Conservation (phyloP, 2,113 vertebrate genomes). For the Erpornis zantholeuca region DNA sequence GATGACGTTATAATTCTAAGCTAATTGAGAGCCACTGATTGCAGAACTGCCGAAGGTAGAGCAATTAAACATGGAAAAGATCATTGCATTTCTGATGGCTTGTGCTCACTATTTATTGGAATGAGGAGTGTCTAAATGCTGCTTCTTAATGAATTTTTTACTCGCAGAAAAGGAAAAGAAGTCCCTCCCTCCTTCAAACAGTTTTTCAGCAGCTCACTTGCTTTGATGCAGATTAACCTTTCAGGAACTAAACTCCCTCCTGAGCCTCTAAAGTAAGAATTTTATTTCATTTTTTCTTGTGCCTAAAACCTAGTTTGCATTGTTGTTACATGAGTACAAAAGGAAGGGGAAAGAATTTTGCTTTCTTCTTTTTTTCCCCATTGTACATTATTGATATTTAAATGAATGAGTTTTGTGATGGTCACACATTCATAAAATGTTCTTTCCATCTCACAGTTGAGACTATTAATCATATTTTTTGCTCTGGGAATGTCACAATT, state of each 20-base stretch:
- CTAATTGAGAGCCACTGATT: constrained; percentile 37
- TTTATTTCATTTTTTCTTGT: constrained; percentile 23
- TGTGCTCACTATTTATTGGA: not conserved
- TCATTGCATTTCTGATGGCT: not conserved
- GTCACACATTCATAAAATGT: not conserved
- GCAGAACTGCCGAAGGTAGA: not conserved
- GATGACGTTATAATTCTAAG: constrained; percentile 27
- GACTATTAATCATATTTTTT: not conserved
- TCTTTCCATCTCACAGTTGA: not conserved
- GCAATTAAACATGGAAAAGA: constrained; percentile 6
- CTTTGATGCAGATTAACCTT: constrained; percentile 88
- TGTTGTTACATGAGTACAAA: not conserved
- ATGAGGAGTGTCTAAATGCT: not conserved
- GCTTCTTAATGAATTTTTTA: not conserved
- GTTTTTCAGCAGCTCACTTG: constrained; percentile 93
- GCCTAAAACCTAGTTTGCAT: not conserved
- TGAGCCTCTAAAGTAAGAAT: constrained; percentile 92
- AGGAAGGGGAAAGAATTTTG: not conserved
- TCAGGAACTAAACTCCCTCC: constrained; percentile 94
- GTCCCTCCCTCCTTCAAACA: constrained; percentile 92
- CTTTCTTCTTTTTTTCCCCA: not conserved
- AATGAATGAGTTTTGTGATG: not conserved
- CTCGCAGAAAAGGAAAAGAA: constrained; percentile 92
- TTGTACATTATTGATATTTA: not conserved
- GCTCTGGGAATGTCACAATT: not conserved